A percentile compares a stretch with the other conserved stretches of the same genome.
Evolutionary conservation across 2,113 vertebrate genomes (phyloP).

Genomic region (Eudyptes chrysolophus): DNA sequence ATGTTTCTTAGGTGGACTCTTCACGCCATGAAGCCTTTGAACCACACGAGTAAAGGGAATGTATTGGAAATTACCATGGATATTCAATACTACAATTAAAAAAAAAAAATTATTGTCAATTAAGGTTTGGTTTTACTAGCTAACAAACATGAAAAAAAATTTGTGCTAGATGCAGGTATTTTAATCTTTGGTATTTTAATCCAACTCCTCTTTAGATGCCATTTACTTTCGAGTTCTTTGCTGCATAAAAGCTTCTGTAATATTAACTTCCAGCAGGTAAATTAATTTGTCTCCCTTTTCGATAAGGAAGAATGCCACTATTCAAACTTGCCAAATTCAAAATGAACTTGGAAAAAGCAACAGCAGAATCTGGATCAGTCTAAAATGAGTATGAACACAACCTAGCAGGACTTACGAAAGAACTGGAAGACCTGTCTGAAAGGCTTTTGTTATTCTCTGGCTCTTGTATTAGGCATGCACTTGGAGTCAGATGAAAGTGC

Average conservation of each 20-base stretch:
- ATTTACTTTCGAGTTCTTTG: background rate
- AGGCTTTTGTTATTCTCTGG: background rate
- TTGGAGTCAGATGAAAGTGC: constrained; percentile 37
- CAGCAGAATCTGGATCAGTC: background rate
- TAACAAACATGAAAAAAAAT: background rate
- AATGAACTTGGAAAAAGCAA: background rate
- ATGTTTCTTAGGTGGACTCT: background rate
- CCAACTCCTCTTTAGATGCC: background rate
- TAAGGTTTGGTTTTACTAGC: background rate
- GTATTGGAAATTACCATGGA: background rate
- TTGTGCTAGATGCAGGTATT: background rate
- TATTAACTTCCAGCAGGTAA: background rate
- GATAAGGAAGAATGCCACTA: background rate
- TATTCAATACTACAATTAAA: background rate
- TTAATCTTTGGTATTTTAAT: background rate
- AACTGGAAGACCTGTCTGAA: background rate
- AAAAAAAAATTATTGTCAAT: background rate
- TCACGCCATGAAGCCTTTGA: background rate
- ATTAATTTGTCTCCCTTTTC: background rate
- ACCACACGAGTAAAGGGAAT: background rate
- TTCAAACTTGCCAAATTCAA: background rate
- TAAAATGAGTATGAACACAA: background rate
- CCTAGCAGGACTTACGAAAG: background rate
- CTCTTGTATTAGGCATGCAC: background rate
- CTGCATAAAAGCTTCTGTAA: background rate